These are phyloP conservation scores for Callionymus lyra DNA, from an alignment of 2,113 vertebrate genomes.

Conservation along the genomic window DNA sequence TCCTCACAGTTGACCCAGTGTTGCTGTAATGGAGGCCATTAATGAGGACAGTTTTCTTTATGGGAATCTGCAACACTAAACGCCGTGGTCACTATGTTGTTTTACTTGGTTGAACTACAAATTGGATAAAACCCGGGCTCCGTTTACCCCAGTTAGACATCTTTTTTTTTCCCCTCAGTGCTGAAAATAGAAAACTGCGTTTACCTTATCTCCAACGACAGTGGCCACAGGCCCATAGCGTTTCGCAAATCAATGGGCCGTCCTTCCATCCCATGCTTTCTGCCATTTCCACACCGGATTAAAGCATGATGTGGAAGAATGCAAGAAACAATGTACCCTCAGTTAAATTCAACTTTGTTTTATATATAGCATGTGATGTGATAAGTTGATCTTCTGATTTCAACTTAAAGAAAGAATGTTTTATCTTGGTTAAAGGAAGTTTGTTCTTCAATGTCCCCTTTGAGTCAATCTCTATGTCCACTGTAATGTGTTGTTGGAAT, in stretches of 20 bases:
- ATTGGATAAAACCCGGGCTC: slow-evolving; percentile 32
- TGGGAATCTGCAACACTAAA: slow-evolving; percentile 16
- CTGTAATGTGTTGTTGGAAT: slow-evolving; percentile 19
- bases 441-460: too few species aligned
- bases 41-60: slow-evolving; percentile 30
- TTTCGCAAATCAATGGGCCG: background rate
- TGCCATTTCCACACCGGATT: slow-evolving; percentile 6
- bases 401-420: too few species aligned
- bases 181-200: slow-evolving; percentile 6
- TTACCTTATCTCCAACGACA: slow-evolving; percentile 14
- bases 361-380: too few species aligned
- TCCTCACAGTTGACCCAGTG: slow-evolving; percentile 20
- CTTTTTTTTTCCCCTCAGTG: slow-evolving; percentile 7
- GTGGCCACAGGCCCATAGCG: slow-evolving; percentile 11
- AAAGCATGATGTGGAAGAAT: background rate
- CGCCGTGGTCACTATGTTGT: slow-evolving; percentile 15
- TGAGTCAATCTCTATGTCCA: slow-evolving; percentile 28
- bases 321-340: too few species aligned
- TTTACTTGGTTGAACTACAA: slow-evolving; percentile 37
- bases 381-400: too few species aligned
- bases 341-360: too few species aligned
- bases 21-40: slow-evolving; percentile 31
- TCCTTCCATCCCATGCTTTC: slow-evolving; percentile 1
- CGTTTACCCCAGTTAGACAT: slow-evolving; percentile 2
- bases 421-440: too few species aligned